Evolutionary conservation across 2,113 vertebrate species (phyloP).

Genomic region (Picathartes gymnocephalus): DNA sequence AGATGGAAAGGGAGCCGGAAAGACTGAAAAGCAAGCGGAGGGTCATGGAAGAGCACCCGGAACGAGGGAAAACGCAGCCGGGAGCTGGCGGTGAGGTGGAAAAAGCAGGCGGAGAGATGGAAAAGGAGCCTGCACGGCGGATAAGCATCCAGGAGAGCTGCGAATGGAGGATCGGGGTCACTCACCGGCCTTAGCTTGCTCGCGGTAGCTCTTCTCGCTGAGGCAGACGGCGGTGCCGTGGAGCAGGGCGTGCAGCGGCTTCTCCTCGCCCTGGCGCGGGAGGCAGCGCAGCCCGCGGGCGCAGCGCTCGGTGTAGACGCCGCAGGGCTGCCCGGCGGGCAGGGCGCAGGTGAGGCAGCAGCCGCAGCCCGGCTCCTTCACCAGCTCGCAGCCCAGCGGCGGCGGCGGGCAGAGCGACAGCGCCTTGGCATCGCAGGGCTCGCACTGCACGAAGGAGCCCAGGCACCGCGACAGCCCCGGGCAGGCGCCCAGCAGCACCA

Average conservation of each 20-base stretch:
- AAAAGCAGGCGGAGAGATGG: background rate
- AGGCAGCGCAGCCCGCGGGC: conserved; percentile 90
- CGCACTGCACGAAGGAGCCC: conserved; percentile 94
- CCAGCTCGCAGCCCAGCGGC: conserved; percentile 90
- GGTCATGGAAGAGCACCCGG: background rate
- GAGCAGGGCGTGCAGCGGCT: conserved; percentile 94
- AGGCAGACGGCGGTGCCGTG: conserved; percentile 94
- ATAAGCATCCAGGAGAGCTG: background rate
- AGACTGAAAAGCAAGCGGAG: background rate
- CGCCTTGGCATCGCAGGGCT: conserved; percentile 94
- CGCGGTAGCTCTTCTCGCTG: conserved; percentile 93
- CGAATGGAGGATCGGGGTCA: background rate
- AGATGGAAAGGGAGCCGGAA: background rate
- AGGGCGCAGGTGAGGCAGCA: conserved; percentile 97
- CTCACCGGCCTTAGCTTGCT: conserved; percentile 86
- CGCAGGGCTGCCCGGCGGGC: conserved; percentile 91
- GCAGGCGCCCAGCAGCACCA: conserved; percentile 81
- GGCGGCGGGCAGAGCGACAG: conserved; percentile 91
- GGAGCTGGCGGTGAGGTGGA: background rate
- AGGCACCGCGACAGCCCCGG: conserved; percentile 80
- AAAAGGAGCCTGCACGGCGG: background rate
- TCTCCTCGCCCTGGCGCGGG: conserved; percentile 93
- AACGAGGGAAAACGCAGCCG: background rate
- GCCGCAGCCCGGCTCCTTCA: conserved; percentile 97
- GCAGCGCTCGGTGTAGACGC: conserved; percentile 96